Conservation (phyloP, 2,888 invertebrate genomes). For the Barypeithes pellucidus region DNA sequence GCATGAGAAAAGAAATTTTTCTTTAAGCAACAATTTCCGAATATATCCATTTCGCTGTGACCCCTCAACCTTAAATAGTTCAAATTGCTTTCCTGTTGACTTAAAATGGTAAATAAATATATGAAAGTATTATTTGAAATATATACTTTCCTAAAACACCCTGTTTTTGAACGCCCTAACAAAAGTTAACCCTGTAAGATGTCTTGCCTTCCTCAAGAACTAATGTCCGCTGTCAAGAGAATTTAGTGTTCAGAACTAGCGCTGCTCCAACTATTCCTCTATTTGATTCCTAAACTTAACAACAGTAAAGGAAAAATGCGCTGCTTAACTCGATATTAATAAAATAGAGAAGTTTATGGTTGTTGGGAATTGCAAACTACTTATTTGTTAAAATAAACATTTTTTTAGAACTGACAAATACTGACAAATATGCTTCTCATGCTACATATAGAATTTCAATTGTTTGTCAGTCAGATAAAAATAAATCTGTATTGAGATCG, state of each 20-base stretch:
- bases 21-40: too few relatives aligned
- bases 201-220: slow-evolving; percentile 35
- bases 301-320: slow-evolving; percentile 20
- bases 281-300: slow-evolving; percentile 34
- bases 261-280: slow-evolving; percentile 32
- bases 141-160: background rate
- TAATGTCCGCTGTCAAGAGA: slow-evolving; percentile 64
- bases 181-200: slow-evolving; percentile 26
- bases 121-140: too few relatives aligned
- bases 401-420: slow-evolving; percentile 8
- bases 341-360: slow-evolving; percentile 1
- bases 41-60: too few relatives aligned
- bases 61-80: too few relatives aligned
- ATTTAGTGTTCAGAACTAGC: slow-evolving; percentile 62
- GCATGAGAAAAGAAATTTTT: too few relatives aligned
- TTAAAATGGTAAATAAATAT: too few relatives aligned
- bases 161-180: background rate
- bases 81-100: too few relatives aligned
- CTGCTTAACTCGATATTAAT: slow-evolving; percentile 25
- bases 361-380: slow-evolving; percentile 7
- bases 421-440: background rate
- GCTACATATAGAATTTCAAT: too few relatives aligned
- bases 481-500: slow-evolving; percentile 6
- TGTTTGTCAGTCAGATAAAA: background rate
- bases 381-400: slow-evolving; percentile 1